Base-by-base conservation (phyloP, 1,140 invertebrate genomes). In the Chironomus tepperi region DNA sequence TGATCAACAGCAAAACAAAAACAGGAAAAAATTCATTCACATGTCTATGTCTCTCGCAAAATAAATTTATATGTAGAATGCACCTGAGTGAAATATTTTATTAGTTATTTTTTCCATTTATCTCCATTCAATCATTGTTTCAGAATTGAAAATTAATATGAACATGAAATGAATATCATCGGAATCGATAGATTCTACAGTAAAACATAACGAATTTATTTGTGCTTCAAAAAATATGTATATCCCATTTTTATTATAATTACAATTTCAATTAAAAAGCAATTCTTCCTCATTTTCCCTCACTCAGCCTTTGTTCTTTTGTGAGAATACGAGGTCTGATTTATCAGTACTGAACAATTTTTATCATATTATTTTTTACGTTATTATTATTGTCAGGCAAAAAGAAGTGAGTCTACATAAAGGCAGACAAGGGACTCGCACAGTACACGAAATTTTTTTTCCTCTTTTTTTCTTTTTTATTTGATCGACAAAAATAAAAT, bases 261-360 rank as follows among this genome's bases (percentile, higher is more conserved):
- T 70, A 70, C 65, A 70, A 70, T 70, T 70, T 70, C 65, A 70
- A 70, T 70, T 70, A 70, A 70, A 70, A 70, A 70, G 65, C 65
- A 70, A 70, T 57, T 21, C 19, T 70, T 70, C 65, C n/a, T 70
- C 65, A 70, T 70, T 70, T 10, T 18, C 6, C 10, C 10, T 57
- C 47, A 57, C 47, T 15, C 8, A 9, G 9, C 43, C 8, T 47
- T 15, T 47, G 9, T 47, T 43, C 15, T 47, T 57, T 57, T n/a
- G 5, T 34, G 24, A 2, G 24, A 34, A 34, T 5, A 5, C 24
- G 5, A 34, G 24, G 24, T 5, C 5, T 34, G 24, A 34, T 34
- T 5, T 34, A 34, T 34, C 24, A 34, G 24, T 5, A 34, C 24
- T 34, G 24, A 34, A 34, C 24, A 34, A 34, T 34, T 34, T 34